Base-by-base conservation (phyloP, 2,797 vertebrate species). In the Amphiprion clarkii region DNA sequence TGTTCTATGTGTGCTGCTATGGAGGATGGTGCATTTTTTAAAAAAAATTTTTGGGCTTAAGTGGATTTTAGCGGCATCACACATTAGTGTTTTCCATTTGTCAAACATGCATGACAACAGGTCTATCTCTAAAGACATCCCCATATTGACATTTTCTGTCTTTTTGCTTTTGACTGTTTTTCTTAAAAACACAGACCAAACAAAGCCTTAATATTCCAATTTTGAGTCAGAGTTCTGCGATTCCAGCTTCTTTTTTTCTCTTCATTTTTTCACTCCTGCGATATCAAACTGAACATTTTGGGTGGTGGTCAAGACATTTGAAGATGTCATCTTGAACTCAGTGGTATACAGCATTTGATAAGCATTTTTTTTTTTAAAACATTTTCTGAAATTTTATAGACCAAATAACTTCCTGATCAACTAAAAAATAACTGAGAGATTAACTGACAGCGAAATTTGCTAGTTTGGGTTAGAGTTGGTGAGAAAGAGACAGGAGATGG, bases 21-120 rank as follows among this genome's bases (percentile, higher is more conserved):
- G 52, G n/a, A 71, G 17, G 23, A 11, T 0, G 17, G 13, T 2
- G 25, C 17, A 11, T 4, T 21, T 0, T 48, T 2, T 48, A 1
- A 23, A 23, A 23, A 23, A 23, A 23, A 23, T 3, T 27, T 27
- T 27, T 27, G 2, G 25, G 9, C 65, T 64, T 25, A 64, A 42
- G 42, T 44, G 61, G 31, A 62, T 48, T 64, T 60, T 56, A 42
- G 64, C 59, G 57, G 11, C 3, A 63, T 21, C 31, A 9, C 21
- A 54, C 54, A 42, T 67, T n/a, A 51, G 71, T 25, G 5, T 68
- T 73, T 73, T 80, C 57, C 52, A 59, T 16, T 53, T 68, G 25
- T 62, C 36, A 49, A 44, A 42, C 23, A 49, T 58, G 8, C 17
- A 59, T 29, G 53, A 33, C 33, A 9, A 2, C 33, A 33, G 33